phyloP scores from a whole-genome alignment of 2,797 vertebrate genomes.

The Rhinella marina region DNA sequence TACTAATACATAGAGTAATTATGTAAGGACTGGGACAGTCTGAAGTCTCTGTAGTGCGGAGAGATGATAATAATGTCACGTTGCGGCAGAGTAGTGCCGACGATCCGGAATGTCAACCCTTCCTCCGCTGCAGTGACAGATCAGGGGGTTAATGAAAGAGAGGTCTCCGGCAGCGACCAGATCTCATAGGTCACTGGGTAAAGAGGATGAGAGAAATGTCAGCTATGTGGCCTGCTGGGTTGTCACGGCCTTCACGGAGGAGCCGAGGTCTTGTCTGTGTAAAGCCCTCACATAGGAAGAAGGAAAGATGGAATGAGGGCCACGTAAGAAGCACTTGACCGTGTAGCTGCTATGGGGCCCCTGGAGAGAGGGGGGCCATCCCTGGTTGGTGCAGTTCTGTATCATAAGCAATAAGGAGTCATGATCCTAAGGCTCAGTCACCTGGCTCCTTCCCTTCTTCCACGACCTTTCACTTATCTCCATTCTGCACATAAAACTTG shows the following conservation, averaged over 20 bases:
- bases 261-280: neutral
- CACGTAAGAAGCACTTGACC: no score
- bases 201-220: conserved; percentile 29
- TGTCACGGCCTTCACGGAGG: neutral
- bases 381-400: no score
- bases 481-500: no score
- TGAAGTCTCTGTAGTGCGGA: neutral
- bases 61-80: neutral
- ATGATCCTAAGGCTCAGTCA: no score
- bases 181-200: conserved; percentile 19
- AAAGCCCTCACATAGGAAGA: neutral
- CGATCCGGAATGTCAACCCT: conserved; percentile 14
- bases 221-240: neutral
- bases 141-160: conserved; percentile 42
- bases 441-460: no score
- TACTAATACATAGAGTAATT: neutral
- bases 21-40: neutral
- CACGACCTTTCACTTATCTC: no score
- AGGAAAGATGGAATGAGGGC: neutral
- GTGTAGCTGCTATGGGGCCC: no score
- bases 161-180: neutral
- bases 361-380: no score
- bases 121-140: conserved; percentile 1
- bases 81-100: neutral
- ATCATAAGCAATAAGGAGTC: no score